phyloP scores from a whole-genome alignment of 2,797 vertebrate genomes.

The Darevskia nairensis region DNA sequence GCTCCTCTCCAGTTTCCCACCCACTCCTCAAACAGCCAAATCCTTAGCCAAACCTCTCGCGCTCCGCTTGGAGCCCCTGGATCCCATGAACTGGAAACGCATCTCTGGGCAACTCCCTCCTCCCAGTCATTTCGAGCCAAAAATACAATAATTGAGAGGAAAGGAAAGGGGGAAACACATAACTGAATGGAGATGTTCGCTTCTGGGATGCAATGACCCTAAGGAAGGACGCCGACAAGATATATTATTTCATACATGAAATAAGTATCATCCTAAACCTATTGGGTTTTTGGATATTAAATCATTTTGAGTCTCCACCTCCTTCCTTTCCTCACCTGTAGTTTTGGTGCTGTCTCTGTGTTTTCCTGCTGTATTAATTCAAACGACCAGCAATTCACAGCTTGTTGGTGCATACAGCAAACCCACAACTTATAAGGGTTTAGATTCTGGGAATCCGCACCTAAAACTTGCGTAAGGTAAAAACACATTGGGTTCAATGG shows the following conservation, averaged over 20 bases:
- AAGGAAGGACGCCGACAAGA: neutral
- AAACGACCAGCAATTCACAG: neutral
- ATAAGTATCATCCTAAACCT: neutral
- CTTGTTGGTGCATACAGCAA: too few relatives aligned
- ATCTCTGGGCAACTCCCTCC: neutral
- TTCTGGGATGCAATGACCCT: neutral
- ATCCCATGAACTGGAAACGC: conserved; percentile 25
- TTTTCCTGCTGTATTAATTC: neutral
- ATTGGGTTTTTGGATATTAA: neutral
- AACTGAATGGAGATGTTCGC: neutral
- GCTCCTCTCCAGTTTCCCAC: conserved; percentile 45
- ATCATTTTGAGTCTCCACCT: neutral
- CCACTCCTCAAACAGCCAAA: conserved; percentile 31
- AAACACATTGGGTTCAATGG: neutral
- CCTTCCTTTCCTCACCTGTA: neutral
- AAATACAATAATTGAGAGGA: neutral
- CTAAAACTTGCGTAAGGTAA: neutral
- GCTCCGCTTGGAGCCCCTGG: neutral
- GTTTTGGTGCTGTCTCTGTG: neutral
- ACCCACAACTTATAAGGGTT: too few relatives aligned
- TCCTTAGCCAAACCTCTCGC: neutral
- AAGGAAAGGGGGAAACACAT: neutral
- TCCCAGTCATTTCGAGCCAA: neutral
- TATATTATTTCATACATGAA: neutral
- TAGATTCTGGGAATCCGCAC: too few relatives aligned